phyloP scores from a whole-genome alignment of 2,888 invertebrate genomes.

The Scaptomyza tumidula region DNA sequence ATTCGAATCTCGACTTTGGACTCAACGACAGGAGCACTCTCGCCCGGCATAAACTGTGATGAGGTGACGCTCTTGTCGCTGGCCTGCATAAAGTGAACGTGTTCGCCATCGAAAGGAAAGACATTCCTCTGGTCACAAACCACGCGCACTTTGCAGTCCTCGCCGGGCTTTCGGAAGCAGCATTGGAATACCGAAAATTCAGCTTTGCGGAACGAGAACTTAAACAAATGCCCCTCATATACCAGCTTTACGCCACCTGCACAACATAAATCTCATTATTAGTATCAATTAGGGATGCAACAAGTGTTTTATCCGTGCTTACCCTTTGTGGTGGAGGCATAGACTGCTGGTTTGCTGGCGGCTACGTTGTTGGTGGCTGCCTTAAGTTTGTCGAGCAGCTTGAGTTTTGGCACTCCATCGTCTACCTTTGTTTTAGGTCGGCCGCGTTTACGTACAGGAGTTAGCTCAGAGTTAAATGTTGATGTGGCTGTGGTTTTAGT shows the following conservation, averaged over 20 bases:
- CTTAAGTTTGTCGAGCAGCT: conserved; percentile 69
- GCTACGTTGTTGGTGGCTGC: conserved; percentile 63
- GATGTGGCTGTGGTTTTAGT: conserved; percentile 56
- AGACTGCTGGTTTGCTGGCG: conserved; percentile 73
- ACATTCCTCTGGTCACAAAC: conserved; percentile 82
- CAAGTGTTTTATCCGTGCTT: conserved; percentile 41
- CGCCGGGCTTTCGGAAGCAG: conserved; percentile 82
- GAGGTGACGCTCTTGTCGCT: conserved; percentile 83
- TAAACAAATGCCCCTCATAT: conserved; percentile 82
- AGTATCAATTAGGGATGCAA: conserved; percentile 30
- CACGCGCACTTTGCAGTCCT: conserved; percentile 81
- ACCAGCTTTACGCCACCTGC: conserved; percentile 83
- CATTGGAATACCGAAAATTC: conserved; percentile 82
- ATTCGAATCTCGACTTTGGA: conserved; percentile 39
- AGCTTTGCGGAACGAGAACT: conserved; percentile 82
- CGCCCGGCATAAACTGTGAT: conserved; percentile 76
- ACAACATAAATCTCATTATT: neutral
- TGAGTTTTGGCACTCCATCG: conserved; percentile 57
- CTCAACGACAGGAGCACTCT: conserved; percentile 22
- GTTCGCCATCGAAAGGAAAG: conserved; percentile 81
- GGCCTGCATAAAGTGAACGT: conserved; percentile 82
- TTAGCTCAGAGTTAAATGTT: conserved; percentile 38
- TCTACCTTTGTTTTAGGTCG: conserved; percentile 68
- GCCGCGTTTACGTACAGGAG: conserved; percentile 72
- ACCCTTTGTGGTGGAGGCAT: conserved; percentile 83